These are phyloP conservation scores for Rhamnusium bicolor DNA, from an alignment of 2,888 invertebrate species.

Conservation along the genomic window DNA sequence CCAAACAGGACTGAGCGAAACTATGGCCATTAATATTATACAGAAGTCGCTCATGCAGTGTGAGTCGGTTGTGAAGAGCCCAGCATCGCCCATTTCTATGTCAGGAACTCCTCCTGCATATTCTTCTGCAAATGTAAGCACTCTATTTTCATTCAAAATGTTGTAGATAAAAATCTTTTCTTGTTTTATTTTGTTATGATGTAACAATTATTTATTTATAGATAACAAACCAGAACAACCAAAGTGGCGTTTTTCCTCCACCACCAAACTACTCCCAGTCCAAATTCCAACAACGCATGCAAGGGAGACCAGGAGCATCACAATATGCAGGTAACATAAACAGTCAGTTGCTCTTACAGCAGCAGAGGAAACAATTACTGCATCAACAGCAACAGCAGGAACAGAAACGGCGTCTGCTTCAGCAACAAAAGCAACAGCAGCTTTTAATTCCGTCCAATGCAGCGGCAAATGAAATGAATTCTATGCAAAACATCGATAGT, in stretches of 20 bases:
- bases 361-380: slow-evolving; percentile 70
- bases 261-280: slow-evolving; percentile 68
- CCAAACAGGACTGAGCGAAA: slow-evolving; percentile 76
- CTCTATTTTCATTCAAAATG: not conserved
- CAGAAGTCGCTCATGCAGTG: slow-evolving; percentile 92
- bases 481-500: slow-evolving; percentile 84
- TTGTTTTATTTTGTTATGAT: too few species aligned
- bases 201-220: not conserved
- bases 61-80: slow-evolving; percentile 80
- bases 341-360: slow-evolving; percentile 70
- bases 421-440: slow-evolving; percentile 87
- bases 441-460: slow-evolving; percentile 86
- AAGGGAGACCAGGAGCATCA: slow-evolving; percentile 47
- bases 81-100: slow-evolving; percentile 73
- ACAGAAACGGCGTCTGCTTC: slow-evolving; percentile 81
- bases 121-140: slow-evolving; percentile 67
- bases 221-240: slow-evolving; percentile 53
- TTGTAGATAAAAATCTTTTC: too few species aligned
- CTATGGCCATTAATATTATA: slow-evolving; percentile 90
- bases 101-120: slow-evolving; percentile 78
- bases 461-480: slow-evolving; percentile 72
- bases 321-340: slow-evolving; percentile 50
- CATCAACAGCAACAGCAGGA: slow-evolving; percentile 67
- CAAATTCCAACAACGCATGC: slow-evolving; percentile 51
- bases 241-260: slow-evolving; percentile 62